phyloP scores from a whole-genome alignment of 1,140 invertebrate genomes.

The Euglossa dilemma region DNA sequence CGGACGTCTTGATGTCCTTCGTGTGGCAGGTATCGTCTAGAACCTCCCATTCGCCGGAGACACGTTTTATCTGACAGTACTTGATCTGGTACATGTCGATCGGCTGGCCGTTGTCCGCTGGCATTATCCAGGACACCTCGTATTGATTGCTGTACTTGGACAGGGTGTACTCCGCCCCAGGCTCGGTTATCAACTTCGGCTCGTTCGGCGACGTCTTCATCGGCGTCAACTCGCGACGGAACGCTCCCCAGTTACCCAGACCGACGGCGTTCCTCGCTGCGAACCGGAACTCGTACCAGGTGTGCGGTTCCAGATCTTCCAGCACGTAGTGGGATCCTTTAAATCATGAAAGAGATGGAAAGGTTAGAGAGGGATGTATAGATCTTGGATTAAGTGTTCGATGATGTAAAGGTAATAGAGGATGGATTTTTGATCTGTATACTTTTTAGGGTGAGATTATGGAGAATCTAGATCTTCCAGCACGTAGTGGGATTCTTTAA shows the following conservation, averaged over 20 bases:
- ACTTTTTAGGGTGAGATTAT: no score
- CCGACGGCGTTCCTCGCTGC: slow-evolving; percentile 93
- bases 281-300: slow-evolving; percentile 92
- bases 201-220: slow-evolving; percentile 83
- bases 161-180: slow-evolving; percentile 70
- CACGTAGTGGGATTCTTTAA: no score
- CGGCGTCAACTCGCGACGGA: slow-evolving; percentile 83
- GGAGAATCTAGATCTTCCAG: no score
- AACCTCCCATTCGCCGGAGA: slow-evolving; percentile 85
- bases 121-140: slow-evolving; percentile 91
- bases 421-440: no score
- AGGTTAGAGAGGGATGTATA: background rate
- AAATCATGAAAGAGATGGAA: background rate
- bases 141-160: slow-evolving; percentile 89
- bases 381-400: no score
- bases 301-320: slow-evolving; percentile 90
- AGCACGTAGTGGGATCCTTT: slow-evolving; percentile 88
- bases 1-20: slow-evolving; percentile 83
- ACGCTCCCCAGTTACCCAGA: slow-evolving; percentile 87
- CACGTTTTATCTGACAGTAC: slow-evolving; percentile 87
- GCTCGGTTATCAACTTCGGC: slow-evolving; percentile 80
- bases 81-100: slow-evolving; percentile 92
- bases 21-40: slow-evolving; percentile 84
- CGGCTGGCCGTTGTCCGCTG: slow-evolving; percentile 93
- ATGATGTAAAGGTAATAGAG: no score